phyloP scores from a whole-genome alignment of 2,113 vertebrate genomes.

The Myxocyprinus asiaticus region DNA sequence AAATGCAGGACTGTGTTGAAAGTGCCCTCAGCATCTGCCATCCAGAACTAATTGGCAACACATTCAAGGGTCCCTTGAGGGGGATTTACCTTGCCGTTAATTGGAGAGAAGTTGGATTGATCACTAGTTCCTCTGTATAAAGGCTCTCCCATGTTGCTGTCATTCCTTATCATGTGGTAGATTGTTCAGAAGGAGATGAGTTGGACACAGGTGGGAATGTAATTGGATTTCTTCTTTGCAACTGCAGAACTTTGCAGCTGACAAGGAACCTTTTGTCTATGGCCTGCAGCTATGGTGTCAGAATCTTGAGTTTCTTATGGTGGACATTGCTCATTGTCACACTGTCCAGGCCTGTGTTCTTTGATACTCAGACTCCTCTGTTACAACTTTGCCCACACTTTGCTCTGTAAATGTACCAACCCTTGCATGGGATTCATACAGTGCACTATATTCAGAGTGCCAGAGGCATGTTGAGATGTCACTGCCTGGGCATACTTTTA shows the following conservation, averaged over 20 bases:
- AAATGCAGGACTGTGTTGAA: constrained; percentile 30
- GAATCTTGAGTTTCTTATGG: constrained; percentile 15
- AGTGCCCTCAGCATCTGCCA: constrained; percentile 29
- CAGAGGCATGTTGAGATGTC: no score
- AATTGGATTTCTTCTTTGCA: constrained; percentile 46
- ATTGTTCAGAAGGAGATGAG: constrained; percentile 31
- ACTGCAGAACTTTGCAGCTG: constrained; percentile 23
- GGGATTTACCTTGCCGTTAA: constrained; percentile 48
- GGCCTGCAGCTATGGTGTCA: constrained; percentile 17
- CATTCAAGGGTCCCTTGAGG: constrained; percentile 15
- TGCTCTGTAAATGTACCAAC: constrained; percentile 17
- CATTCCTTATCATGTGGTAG: constrained; percentile 42
- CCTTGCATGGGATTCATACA: neutral
- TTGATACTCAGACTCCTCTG: constrained; percentile 3
- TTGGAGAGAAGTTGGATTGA: constrained; percentile 52
- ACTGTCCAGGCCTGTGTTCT: neutral
- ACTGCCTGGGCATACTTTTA: no score
- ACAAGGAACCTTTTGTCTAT: constrained; percentile 29
- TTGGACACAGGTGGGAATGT: constrained; percentile 26
- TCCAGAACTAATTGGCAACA: constrained; percentile 49
- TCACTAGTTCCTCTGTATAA: constrained; percentile 36
- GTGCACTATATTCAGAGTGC: neutral
- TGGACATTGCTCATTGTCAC: neutral
- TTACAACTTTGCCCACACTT: constrained; percentile 27
- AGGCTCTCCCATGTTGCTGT: neutral